Conservation (phyloP, 2,113 vertebrate species). For the Percina caprodes region DNA sequence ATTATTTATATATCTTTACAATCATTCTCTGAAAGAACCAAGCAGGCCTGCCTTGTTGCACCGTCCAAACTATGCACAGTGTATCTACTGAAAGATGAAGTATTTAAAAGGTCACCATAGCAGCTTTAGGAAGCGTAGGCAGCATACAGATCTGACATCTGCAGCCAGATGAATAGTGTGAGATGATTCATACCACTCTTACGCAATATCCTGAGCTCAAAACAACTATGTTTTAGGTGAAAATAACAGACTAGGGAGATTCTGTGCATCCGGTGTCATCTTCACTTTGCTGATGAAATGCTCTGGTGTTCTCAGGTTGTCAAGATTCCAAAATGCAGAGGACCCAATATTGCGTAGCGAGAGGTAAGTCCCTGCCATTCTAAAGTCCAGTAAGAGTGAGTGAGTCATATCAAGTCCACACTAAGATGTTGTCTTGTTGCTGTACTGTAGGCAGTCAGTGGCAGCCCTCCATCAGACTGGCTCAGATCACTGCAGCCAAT, state of each 20-base stretch:
- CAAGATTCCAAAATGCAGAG: constrained; percentile 46
- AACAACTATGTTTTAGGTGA: background rate
- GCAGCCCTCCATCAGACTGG: constrained; percentile 72
- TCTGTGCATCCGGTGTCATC: background rate
- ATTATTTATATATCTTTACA: too few species aligned
- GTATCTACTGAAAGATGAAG: background rate
- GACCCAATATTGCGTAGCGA: constrained; percentile 73
- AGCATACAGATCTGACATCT: background rate
- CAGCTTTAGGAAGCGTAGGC: background rate
- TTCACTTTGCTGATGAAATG: background rate
- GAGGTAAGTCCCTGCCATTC: constrained; percentile 61
- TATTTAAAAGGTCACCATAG: background rate
- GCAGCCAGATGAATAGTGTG: background rate
- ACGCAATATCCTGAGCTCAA: background rate
- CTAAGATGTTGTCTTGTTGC: background rate
- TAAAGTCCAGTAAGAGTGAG: background rate
- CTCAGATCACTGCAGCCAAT: background rate
- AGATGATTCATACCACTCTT: background rate
- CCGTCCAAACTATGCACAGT: too few species aligned
- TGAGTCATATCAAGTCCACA: background rate
- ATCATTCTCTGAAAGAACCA: too few species aligned
- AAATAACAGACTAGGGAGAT: background rate
- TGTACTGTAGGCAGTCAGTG: constrained; percentile 76
- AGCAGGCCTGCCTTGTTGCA: too few species aligned
- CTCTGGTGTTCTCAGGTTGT: constrained; percentile 69